Evolutionary conservation across 2,113 vertebrate species (phyloP).

Genomic region (Cavia aperea): DNA sequence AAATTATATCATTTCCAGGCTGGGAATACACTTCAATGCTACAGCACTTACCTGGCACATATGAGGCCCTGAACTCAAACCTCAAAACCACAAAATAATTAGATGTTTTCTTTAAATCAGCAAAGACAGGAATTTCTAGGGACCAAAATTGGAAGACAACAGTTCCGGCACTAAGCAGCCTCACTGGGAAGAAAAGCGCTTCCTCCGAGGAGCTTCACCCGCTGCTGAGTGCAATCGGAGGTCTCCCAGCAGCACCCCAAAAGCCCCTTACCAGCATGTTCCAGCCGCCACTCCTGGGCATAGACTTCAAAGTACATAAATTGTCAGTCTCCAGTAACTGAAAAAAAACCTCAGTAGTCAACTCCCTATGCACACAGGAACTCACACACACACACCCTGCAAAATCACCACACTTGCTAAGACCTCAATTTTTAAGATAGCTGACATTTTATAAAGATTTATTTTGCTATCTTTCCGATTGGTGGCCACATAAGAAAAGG

Average conservation of each 20-base stretch:
- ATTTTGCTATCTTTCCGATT: slow-evolving; percentile 14
- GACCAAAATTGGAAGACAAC: neutral
- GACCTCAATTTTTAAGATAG: neutral
- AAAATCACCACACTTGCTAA: neutral
- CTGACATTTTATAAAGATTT: slow-evolving; percentile 1
- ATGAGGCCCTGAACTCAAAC: neutral
- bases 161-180: neutral
- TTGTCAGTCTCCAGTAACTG: neutral
- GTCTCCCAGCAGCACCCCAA: no score
- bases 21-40: neutral
- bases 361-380: neutral
- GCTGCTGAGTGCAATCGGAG: no score
- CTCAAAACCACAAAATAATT: neutral
- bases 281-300: neutral
- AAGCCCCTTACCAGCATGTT: neutral
- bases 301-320: neutral
- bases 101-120: slow-evolving; percentile 17
- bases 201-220: neutral
- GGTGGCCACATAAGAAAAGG: slow-evolving; percentile 7
- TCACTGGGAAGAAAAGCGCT: neutral
- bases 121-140: neutral
- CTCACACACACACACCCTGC: neutral
- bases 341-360: neutral
- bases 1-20: neutral
- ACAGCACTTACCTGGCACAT: neutral